These are phyloP conservation scores for Drosophila testacea DNA, from an alignment of 2,888 invertebrate genomes.

Conservation along the genomic window DNA sequence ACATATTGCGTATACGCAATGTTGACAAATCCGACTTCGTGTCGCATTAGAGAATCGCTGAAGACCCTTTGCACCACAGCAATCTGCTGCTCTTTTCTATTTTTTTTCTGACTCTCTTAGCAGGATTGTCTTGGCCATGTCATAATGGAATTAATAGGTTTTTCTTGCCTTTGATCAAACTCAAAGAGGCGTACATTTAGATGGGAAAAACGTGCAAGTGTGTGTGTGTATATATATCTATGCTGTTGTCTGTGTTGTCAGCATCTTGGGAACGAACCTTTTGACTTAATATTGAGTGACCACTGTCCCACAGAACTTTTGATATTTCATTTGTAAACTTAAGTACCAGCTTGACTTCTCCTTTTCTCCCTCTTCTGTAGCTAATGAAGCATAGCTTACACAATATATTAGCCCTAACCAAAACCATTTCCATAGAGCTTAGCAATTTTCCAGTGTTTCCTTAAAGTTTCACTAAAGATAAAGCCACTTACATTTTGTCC, in stretches of 20 bases:
- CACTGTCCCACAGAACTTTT: conserved; percentile 44
- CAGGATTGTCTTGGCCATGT: conserved; percentile 64
- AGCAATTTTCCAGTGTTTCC: neutral
- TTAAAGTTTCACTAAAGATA: neutral
- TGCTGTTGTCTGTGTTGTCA: conserved; percentile 1
- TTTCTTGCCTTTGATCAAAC: conserved; percentile 71
- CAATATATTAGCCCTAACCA: conserved; percentile 5
- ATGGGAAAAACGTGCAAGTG: conserved; percentile 5
- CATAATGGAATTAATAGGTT: conserved; percentile 76
- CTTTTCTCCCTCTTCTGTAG: neutral
- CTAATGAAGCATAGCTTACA: conserved; percentile 28
- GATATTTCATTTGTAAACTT: conserved; percentile 50
- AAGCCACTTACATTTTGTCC: neutral
- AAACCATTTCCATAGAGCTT: conserved; percentile 15
- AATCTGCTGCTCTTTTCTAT: conserved; percentile 17
- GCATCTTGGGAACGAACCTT: conserved; percentile 22
- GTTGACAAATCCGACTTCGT: conserved; percentile 73
- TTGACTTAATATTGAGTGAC: conserved; percentile 35
- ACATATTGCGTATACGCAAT: conserved; percentile 55
- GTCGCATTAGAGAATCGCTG: conserved; percentile 61
- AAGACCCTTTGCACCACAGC: conserved; percentile 28
- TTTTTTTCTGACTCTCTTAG: conserved; percentile 36
- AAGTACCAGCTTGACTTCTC: conserved; percentile 22
- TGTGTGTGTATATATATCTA: neutral
- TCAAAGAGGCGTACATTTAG: conserved; percentile 38